Conservation (phyloP, 2,888 invertebrate species). For the Tricholauxania praeusta region DNA sequence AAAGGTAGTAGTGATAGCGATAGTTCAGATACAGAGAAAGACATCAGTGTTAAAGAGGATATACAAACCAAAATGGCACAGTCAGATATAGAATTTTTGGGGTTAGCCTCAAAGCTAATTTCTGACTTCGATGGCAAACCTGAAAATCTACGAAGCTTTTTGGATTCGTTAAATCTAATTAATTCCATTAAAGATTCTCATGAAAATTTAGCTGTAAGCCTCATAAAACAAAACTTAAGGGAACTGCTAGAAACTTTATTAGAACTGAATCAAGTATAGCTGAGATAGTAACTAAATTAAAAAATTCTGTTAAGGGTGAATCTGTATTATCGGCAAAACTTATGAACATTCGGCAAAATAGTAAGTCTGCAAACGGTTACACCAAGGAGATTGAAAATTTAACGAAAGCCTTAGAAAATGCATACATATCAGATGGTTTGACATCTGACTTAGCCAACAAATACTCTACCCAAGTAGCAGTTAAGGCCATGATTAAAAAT, state of each 20-base stretch:
- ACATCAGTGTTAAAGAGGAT: too few relatives aligned
- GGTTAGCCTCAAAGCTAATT: not conserved
- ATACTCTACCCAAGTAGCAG: constrained; percentile 38
- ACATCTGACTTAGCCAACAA: constrained; percentile 28
- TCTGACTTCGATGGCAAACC: not conserved
- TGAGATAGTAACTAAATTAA: not conserved
- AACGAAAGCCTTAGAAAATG: constrained; percentile 36
- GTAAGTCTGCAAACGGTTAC: constrained; percentile 3
- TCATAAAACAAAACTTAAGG: constrained; percentile 3
- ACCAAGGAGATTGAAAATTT: constrained; percentile 29
- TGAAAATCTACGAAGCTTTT: not conserved
- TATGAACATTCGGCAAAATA: not conserved
- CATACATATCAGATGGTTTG: constrained; percentile 36
- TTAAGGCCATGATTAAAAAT: constrained; percentile 39
- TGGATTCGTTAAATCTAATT: not conserved
- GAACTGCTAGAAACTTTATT: constrained; percentile 18
- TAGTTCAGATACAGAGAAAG: too few relatives aligned
- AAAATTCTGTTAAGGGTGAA: constrained; percentile 4
- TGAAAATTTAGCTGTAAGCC: not conserved
- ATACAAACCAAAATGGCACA: not conserved
- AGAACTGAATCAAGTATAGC: not conserved
- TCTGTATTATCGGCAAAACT: not conserved
- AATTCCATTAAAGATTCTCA: not conserved
- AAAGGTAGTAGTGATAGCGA: too few relatives aligned
- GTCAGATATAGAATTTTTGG: not conserved